Evolutionary conservation across 2,888 invertebrate species (phyloP).

Genomic region (Tubulanus polymorphus): DNA sequence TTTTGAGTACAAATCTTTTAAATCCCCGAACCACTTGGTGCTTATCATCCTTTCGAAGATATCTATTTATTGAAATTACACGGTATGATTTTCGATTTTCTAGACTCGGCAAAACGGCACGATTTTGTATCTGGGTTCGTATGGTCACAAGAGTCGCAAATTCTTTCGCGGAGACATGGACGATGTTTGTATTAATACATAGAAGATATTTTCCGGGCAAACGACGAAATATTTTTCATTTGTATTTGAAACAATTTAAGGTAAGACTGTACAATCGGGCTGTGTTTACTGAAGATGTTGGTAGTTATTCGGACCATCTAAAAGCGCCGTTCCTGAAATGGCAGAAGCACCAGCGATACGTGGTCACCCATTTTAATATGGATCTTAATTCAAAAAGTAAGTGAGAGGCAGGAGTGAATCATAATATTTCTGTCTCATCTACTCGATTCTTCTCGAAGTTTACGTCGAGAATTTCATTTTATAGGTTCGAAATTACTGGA

Average conservation of each 20-base stretch:
- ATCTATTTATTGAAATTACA: too few species aligned
- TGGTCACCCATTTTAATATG: slow-evolving; percentile 14
- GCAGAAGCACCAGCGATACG: not conserved
- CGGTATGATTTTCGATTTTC: not conserved
- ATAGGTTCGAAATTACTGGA: not conserved
- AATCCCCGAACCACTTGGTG: too few species aligned
- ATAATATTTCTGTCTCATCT: too few species aligned
- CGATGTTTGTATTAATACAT: slow-evolving; percentile 19
- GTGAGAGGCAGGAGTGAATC: not conserved
- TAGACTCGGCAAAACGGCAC: not conserved
- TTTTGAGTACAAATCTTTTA: too few species aligned
- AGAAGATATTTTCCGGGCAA: too few species aligned
- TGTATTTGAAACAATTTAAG: slow-evolving; percentile 1
- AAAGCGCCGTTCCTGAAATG: not conserved
- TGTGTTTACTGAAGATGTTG: not conserved
- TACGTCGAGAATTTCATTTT: not conserved
- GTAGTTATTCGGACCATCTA: not conserved
- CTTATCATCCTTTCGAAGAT: too few species aligned
- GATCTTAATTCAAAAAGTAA: slow-evolving; percentile 6
- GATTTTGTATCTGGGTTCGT: slow-evolving; percentile 23
- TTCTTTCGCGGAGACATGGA: slow-evolving; percentile 26
- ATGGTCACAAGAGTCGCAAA: slow-evolving; percentile 16
- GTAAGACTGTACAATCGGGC: not conserved
- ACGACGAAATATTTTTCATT: too few species aligned
- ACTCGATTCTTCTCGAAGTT: too few species aligned